These are phyloP conservation scores for Ennomos fuscantarius DNA, from an alignment of 2,888 invertebrate genomes.

Conservation along the genomic window DNA sequence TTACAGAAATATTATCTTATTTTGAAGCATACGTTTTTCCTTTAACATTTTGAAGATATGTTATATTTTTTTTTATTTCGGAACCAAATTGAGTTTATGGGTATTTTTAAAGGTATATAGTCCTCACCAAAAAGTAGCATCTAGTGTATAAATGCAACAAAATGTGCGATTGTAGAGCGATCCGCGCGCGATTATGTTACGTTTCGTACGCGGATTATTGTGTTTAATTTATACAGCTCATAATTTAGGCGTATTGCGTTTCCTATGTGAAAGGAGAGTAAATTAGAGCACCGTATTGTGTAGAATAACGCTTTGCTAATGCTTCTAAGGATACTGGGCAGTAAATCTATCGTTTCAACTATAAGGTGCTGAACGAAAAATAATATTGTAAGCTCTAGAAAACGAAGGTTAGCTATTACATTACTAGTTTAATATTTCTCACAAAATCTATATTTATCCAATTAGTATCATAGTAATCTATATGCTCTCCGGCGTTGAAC, in stretches of 20 bases:
- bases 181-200: slow-evolving; percentile 46
- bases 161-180: slow-evolving; percentile 45
- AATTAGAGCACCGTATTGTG: slow-evolving; percentile 44
- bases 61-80: too few relatives aligned
- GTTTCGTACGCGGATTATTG: slow-evolving; percentile 43
- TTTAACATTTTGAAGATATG: too few relatives aligned
- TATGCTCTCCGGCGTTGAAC: background rate
- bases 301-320: slow-evolving; percentile 13
- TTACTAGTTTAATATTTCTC: background rate
- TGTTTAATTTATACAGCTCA: slow-evolving; percentile 60
- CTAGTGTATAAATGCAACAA: slow-evolving; percentile 20
- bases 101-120: background rate
- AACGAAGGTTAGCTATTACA: too few relatives aligned
- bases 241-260: slow-evolving; percentile 56
- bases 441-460: too few relatives aligned
- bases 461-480: too few relatives aligned
- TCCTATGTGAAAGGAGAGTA: slow-evolving; percentile 51
- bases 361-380: background rate
- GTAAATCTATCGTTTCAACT: slow-evolving; percentile 8
- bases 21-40: too few relatives aligned
- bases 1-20: too few relatives aligned
- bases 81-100: too few relatives aligned
- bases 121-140: slow-evolving; percentile 13
- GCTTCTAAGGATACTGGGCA: slow-evolving; percentile 6
- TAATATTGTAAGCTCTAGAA: background rate